Percentiles rank a stretch among this genome's conserved stretches.
Evolutionary conservation across 2,113 vertebrate species (phyloP).

Genomic region (Hirundichthys speculiger): DNA sequence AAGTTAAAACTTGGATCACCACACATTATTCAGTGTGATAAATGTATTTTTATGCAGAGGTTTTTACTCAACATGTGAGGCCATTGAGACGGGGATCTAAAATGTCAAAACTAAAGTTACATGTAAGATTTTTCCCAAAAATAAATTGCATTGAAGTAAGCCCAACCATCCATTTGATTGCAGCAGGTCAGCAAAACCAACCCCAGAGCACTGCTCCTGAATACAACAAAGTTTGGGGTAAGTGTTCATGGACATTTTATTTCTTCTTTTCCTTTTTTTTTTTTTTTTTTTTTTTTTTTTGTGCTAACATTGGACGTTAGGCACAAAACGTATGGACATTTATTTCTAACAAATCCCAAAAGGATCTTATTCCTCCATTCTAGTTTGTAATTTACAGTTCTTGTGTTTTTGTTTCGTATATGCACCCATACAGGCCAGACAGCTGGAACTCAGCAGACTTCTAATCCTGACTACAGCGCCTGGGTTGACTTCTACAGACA

Average conservation of each 20-base stretch:
- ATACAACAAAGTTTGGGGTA: conserved; percentile 96
- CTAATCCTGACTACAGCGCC: conserved; percentile 92
- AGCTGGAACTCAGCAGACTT: conserved; percentile 91
- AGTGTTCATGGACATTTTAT: conserved; percentile 55
- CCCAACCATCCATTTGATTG: conserved; percentile 21
- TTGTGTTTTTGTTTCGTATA: neutral
- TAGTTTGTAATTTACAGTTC: neutral
- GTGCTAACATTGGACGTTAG: too few species aligned
- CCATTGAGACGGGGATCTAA: too few species aligned
- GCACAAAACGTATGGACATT: too few species aligned
- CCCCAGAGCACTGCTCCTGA: conserved; percentile 90
- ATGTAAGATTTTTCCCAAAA: neutral
- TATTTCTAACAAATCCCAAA: neutral
- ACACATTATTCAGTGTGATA: too few species aligned
- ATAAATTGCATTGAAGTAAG: neutral
- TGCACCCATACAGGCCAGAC: conserved; percentile 83
- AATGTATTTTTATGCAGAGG: too few species aligned
- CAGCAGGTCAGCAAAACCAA: conserved; percentile 95
- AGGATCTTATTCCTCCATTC: neutral
- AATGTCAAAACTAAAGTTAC: too few species aligned
- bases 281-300: too few species aligned
- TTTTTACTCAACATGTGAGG: too few species aligned
- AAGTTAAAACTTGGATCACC: neutral
- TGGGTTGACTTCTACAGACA: conserved; percentile 98
- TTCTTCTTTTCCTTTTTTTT: too few species aligned